Percentiles rank a stretch among this genome's conserved stretches.
These are phyloP conservation scores for Sebastes vulpes DNA, from an alignment of 2,797 vertebrate species.

Conservation along the genomic window DNA sequence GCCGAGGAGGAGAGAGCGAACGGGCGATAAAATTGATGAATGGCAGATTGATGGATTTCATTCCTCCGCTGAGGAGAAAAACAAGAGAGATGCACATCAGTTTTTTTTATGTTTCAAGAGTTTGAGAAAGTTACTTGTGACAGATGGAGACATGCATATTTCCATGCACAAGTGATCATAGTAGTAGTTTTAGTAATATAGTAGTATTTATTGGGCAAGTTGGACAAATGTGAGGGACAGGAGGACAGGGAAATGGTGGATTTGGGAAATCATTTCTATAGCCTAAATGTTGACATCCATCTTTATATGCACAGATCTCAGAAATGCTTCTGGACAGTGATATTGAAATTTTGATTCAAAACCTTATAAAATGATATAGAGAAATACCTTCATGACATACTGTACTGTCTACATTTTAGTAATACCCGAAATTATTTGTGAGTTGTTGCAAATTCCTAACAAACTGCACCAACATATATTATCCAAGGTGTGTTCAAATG, in stretches of 20 bases:
- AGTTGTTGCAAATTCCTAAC: not conserved
- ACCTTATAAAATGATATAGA: not conserved
- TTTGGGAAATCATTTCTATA: not conserved
- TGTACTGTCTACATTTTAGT: not conserved
- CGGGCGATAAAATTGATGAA: conserved; percentile 91
- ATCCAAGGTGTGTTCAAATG: not conserved
- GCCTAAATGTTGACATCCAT: not conserved
- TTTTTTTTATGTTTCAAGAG: conserved; percentile 55
- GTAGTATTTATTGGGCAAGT: not conserved
- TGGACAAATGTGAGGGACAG: not conserved
- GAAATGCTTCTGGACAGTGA: not conserved
- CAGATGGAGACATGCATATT: conserved; percentile 38
- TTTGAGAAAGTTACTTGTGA: conserved; percentile 79
- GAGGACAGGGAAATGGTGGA: not conserved
- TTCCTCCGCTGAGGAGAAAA: conserved; percentile 83
- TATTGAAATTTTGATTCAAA: not conserved
- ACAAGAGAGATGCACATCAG: conserved; percentile 67
- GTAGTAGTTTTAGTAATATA: not conserved
- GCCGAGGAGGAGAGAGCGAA: conserved; percentile 86
- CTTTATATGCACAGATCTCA: not conserved
- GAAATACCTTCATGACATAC: not conserved
- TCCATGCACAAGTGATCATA: conserved; percentile 17
- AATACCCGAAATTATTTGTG: not conserved
- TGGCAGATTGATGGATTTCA: conserved; percentile 92
- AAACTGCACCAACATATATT: not conserved